These are phyloP conservation scores for Eonycteris spelaea DNA, from an alignment of 2,113 vertebrate genomes.

Conservation along the genomic window DNA sequence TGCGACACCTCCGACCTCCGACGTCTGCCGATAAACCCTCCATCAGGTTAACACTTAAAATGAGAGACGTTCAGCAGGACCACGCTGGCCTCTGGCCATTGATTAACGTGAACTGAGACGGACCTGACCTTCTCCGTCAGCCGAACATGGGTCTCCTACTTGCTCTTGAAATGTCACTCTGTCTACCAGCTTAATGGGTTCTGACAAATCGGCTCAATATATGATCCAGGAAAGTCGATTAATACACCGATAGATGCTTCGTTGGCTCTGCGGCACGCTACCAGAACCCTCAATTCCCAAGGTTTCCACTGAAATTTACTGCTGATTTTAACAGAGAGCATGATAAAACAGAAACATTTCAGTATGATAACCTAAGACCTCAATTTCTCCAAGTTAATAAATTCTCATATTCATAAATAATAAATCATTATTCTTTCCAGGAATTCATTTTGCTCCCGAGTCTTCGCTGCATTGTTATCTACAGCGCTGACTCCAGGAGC, in stretches of 20 bases:
- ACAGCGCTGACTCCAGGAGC: too few relatives aligned
- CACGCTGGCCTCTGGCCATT: constrained; percentile 19
- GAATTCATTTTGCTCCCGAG: not conserved
- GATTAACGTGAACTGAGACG: constrained; percentile 39
- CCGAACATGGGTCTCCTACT: not conserved
- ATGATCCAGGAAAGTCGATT: constrained; percentile 40
- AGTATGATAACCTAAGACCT: not conserved
- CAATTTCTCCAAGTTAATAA: not conserved
- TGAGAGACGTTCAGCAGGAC: not conserved
- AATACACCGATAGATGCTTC: not conserved
- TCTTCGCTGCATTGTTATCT: not conserved
- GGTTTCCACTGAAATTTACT: not conserved
- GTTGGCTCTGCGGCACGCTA: not conserved
- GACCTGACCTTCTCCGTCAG: constrained; percentile 41
- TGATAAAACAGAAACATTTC: not conserved
- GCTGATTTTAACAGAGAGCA: not conserved
- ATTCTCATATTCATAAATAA: not conserved
- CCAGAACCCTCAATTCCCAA: not conserved
- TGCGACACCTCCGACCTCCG: not conserved
- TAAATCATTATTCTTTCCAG: not conserved
- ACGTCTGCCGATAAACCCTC: not conserved
- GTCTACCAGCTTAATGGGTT: constrained; percentile 33
- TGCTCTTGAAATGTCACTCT: constrained; percentile 48
- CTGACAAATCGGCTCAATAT: constrained; percentile 55
- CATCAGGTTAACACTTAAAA: constrained; percentile 53